Conservation (phyloP, 2,797 vertebrate species). For the Pseudopleuronectes americanus region DNA sequence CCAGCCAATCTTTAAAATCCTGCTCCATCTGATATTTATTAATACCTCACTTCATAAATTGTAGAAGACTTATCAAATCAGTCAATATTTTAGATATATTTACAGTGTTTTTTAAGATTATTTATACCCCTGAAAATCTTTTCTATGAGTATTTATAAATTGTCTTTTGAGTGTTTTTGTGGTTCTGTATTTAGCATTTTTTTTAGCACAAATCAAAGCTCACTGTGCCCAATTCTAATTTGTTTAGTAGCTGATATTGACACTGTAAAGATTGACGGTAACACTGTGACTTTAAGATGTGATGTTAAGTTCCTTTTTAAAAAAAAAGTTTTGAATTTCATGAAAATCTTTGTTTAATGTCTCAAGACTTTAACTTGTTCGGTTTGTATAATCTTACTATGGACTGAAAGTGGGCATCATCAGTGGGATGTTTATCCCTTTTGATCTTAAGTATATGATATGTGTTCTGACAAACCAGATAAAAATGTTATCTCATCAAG, state of each 20-base stretch:
- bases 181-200: neutral
- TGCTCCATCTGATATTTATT: constrained; percentile 11
- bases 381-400: constrained; percentile 14
- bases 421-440: neutral
- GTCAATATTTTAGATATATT: neutral
- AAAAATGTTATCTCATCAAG: neutral
- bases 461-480: constrained; percentile 1
- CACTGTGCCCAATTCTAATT: neutral
- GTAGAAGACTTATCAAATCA: too few relatives aligned
- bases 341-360: neutral
- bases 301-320: neutral
- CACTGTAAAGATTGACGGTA: constrained; percentile 4
- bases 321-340: too few relatives aligned
- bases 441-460: too few relatives aligned
- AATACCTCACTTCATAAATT: constrained; percentile 2
- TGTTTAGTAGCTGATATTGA: constrained; percentile 17
- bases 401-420: neutral
- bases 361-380: neutral
- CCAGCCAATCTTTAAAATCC: neutral
- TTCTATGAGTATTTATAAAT: constrained; percentile 14
- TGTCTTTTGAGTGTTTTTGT: constrained; percentile 28
- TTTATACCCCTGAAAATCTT: neutral
- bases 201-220: constrained; percentile 2
- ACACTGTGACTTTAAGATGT: neutral
- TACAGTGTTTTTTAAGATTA: neutral